A percentile compares a stretch with the other conserved stretches of the same genome.
Evolutionary conservation across 35 echinoderm and acorn worm species (phyloP).

Genomic region (Apostichopus parvimensis): DNA sequence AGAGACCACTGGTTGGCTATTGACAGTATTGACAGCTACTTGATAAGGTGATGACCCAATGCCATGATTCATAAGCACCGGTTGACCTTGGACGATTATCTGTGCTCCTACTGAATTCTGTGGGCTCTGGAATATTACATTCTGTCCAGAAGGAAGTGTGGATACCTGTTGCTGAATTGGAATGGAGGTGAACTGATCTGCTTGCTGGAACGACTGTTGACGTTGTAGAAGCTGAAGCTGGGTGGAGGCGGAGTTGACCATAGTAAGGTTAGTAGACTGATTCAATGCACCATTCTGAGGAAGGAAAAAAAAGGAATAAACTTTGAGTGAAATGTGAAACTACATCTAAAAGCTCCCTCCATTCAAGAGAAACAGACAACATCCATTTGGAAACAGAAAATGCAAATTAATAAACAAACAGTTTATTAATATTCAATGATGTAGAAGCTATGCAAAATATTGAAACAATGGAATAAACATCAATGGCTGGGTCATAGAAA

Average conservation of each 20-base stretch:
- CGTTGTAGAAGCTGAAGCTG: conserved; percentile 42
- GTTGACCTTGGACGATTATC: conserved; percentile 41
- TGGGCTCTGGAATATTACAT: conserved; percentile 19
- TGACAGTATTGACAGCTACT: not conserved
- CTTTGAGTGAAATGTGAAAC: no score
- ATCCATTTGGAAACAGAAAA: no score
- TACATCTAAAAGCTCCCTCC: no score
- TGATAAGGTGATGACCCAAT: conserved; percentile 15
- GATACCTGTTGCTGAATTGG: conserved; percentile 11
- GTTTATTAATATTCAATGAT: no score
- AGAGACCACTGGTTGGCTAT: not conserved
- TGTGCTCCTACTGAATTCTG: not conserved
- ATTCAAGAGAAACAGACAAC: no score
- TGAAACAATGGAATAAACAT: no score
- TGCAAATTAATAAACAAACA: no score
- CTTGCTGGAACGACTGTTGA: conserved; percentile 30
- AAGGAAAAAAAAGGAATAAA: not conserved
- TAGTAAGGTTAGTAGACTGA: not conserved
- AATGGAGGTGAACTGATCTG: conserved; percentile 21
- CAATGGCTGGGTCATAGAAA: no score
- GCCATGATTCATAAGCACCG: conserved; percentile 18
- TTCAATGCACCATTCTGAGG: conserved; percentile 30
- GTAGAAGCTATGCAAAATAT: no score
- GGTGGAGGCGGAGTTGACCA: conserved; percentile 36
- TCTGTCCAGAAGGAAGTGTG: conserved; percentile 10